These are phyloP conservation scores for Chrysina gloriosa DNA, from an alignment of 2,888 invertebrate genomes.

Conservation along the genomic window DNA sequence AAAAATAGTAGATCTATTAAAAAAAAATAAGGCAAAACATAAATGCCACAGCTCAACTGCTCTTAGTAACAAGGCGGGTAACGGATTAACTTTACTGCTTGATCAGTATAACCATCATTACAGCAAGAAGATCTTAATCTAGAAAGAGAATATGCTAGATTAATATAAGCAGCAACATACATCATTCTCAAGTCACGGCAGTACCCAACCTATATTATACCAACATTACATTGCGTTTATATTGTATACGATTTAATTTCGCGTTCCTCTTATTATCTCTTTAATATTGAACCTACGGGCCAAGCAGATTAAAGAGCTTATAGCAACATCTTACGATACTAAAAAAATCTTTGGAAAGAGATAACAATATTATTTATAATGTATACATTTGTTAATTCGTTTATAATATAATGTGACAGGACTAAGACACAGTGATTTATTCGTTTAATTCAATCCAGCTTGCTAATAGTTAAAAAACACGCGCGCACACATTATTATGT, in stretches of 20 bases:
- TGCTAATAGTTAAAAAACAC: constrained; percentile 39
- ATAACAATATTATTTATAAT: constrained; percentile 66
- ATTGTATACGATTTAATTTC: constrained; percentile 32
- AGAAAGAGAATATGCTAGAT: constrained; percentile 48
- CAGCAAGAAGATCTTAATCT: constrained; percentile 57
- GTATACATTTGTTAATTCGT: constrained; percentile 66
- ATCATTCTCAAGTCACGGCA: constrained; percentile 37
- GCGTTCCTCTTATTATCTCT: constrained; percentile 23
- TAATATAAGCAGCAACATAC: constrained; percentile 43
- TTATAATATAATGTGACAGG: constrained; percentile 64
- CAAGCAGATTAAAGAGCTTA: constrained; percentile 60
- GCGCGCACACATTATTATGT: constrained; percentile 21
- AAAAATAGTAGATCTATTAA: constrained; percentile 61
- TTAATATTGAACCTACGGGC: constrained; percentile 52
- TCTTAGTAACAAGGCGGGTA: constrained; percentile 60
- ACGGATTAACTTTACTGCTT: constrained; percentile 55
- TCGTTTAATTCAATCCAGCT: constrained; percentile 55
- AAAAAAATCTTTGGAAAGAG: constrained; percentile 66
- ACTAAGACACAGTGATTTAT: constrained; percentile 67
- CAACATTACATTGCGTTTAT: constrained; percentile 33
- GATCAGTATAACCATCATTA: constrained; percentile 54
- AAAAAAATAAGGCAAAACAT: constrained; percentile 53
- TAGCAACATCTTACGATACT: constrained; percentile 62
- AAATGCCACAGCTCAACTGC: constrained; percentile 63
- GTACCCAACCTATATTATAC: constrained; percentile 43